These are phyloP conservation scores for Lasiommata megera DNA, from an alignment of 2,888 invertebrate species.

Conservation along the genomic window DNA sequence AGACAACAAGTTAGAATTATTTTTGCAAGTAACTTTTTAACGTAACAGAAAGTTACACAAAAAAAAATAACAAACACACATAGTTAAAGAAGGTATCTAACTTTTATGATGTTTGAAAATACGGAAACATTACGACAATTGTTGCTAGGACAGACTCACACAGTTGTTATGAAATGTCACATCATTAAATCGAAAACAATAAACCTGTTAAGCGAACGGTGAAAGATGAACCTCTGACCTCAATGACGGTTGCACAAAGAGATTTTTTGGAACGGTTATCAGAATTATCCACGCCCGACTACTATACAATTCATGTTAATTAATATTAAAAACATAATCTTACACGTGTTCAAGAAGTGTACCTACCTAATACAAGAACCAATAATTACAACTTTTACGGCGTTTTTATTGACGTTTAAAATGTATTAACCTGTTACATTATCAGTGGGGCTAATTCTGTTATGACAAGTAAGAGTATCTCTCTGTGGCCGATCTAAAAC, in stretches of 20 bases:
- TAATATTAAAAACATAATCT: no score
- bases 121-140: slow-evolving; percentile 2
- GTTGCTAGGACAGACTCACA: slow-evolving; percentile 13
- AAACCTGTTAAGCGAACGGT: slow-evolving; percentile 29
- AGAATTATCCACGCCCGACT: slow-evolving; percentile 14
- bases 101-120: slow-evolving; percentile 6
- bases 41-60: no score
- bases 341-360: not conserved
- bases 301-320: not conserved
- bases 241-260: slow-evolving; percentile 24
- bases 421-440: not conserved
- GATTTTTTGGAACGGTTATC: slow-evolving; percentile 16
- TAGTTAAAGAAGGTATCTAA: not conserved
- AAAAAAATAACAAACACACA: no score
- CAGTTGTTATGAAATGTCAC: slow-evolving; percentile 28
- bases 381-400: not conserved
- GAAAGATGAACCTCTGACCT: slow-evolving; percentile 32
- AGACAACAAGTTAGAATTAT: no score
- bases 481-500: no score
- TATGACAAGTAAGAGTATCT: no score
- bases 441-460: no score
- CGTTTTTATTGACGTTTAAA: not conserved
- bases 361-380: not conserved
- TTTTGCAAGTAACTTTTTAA: no score
- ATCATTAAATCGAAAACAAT: slow-evolving; percentile 32